Conservation (phyloP, 2,888 invertebrate species). For the Pycnomerus fuliginosus region DNA sequence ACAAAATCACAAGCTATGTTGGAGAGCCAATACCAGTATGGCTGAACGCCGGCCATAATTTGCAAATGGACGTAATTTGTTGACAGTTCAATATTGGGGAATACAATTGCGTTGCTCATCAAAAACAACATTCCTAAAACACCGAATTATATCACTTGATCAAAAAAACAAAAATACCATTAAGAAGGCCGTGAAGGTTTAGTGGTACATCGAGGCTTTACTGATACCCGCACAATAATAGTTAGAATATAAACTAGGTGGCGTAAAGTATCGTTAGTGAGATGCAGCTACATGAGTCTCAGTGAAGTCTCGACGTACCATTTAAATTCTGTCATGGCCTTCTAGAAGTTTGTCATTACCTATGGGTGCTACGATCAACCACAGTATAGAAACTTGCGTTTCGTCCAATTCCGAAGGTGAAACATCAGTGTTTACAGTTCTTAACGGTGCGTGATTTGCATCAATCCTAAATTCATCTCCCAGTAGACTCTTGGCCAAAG, state of each 20-base stretch:
- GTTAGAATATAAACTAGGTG: constrained; percentile 5
- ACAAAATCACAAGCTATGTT: constrained; percentile 60
- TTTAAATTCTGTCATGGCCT: no score
- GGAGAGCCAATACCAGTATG: constrained; percentile 62
- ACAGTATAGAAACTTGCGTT: constrained; percentile 39
- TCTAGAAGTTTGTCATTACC: no score
- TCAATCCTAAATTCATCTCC: constrained; percentile 45
- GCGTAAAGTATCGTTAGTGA: neutral
- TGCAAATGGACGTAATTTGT: constrained; percentile 67
- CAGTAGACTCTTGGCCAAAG: constrained; percentile 48
- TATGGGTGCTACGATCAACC: constrained; percentile 48
- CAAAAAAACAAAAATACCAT: constrained; percentile 34
- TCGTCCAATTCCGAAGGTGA: constrained; percentile 33
- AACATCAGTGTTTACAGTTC: constrained; percentile 22
- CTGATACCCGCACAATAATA: no score
- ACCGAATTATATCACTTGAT: no score
- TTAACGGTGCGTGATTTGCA: constrained; percentile 45
- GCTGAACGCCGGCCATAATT: constrained; percentile 62
- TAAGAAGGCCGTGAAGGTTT: no score
- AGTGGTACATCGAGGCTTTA: no score
- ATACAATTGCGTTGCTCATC: constrained; percentile 57
- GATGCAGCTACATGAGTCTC: no score
- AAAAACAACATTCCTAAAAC: constrained; percentile 52
- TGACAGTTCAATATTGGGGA: constrained; percentile 64
- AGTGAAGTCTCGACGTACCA: no score